A percentile compares a stretch with the other conserved stretches of the same genome.
phyloP scores from a whole-genome alignment of 1,140 invertebrate species.

The Lasioglossum baleicum region DNA sequence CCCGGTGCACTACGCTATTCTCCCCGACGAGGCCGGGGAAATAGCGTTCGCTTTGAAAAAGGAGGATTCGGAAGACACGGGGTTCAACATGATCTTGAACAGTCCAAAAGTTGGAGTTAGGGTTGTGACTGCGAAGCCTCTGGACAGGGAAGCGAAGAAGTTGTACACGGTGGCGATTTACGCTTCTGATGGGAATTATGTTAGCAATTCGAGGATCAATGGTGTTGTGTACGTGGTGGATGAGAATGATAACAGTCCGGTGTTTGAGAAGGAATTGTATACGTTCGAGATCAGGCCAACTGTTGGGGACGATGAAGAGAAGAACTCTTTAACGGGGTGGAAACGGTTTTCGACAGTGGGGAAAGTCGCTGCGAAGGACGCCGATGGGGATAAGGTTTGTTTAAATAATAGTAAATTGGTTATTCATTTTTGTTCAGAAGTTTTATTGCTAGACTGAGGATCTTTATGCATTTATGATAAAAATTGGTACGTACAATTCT shows the following conservation, averaged over 20 bases:
- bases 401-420: no score
- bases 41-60: constrained; percentile 86
- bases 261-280: constrained; percentile 89
- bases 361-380: constrained; percentile 89
- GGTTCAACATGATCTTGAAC: constrained; percentile 82
- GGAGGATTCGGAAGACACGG: constrained; percentile 79
- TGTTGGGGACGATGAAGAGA: constrained; percentile 67
- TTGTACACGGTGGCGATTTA: constrained; percentile 87
- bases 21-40: constrained; percentile 85
- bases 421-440: no score
- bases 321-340: constrained; percentile 80
- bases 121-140: constrained; percentile 85
- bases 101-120: constrained; percentile 83
- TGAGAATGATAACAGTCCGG: constrained; percentile 94
- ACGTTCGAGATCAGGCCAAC: constrained; percentile 86
- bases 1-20: constrained; percentile 88
- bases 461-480: no score
- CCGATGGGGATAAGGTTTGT: constrained; percentile 82
- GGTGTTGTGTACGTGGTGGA: constrained; percentile 88
- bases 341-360: constrained; percentile 90
- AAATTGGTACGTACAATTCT: no score
- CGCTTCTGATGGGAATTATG: constrained; percentile 86
- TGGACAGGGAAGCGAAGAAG: constrained; percentile 87
- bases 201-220: constrained; percentile 87
- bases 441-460: no score